Evolutionary conservation across 1,140 invertebrate species (phyloP).

Genomic region (Belonocnema kinseyi): DNA sequence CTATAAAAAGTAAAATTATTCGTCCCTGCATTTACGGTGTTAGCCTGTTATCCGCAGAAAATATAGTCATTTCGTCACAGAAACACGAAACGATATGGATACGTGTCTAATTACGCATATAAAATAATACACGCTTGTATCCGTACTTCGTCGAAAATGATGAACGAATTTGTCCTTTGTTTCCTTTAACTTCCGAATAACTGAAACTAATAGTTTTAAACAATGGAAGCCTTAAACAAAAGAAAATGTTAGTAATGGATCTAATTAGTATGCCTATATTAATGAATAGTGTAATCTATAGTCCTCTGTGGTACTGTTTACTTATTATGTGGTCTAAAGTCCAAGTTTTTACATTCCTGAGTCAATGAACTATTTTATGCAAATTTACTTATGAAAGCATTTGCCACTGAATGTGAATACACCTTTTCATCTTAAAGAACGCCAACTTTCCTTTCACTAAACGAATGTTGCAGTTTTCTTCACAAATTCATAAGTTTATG

Average conservation of each 20-base stretch:
- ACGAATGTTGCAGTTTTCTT: background rate
- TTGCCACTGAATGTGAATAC: background rate
- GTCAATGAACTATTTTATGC: background rate
- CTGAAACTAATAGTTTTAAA: too few relatives aligned
- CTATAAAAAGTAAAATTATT: background rate
- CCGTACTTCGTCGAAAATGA: background rate
- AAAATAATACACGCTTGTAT: background rate
- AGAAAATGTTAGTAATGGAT: too few relatives aligned
- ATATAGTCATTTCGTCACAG: background rate
- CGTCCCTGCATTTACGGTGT: background rate
- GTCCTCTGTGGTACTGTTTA: too few relatives aligned
- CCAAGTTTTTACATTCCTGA: too few relatives aligned
- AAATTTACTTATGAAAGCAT: background rate
- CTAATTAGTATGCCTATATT: too few relatives aligned
- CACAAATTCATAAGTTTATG: background rate
- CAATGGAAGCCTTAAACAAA: too few relatives aligned
- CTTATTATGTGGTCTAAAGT: too few relatives aligned
- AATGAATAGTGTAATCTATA: too few relatives aligned
- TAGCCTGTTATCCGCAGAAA: background rate
- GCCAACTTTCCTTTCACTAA: conserved; percentile 10
- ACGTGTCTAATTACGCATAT: background rate
- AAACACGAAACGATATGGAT: background rate
- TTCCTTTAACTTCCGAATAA: too few relatives aligned
- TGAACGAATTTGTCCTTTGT: too few relatives aligned
- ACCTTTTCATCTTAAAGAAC: background rate